Percentiles rank a stretch among this genome's conserved stretches.
Evolutionary conservation across 2,797 vertebrate genomes (phyloP).

Genomic region (Neosilurus hyrtlii): DNA sequence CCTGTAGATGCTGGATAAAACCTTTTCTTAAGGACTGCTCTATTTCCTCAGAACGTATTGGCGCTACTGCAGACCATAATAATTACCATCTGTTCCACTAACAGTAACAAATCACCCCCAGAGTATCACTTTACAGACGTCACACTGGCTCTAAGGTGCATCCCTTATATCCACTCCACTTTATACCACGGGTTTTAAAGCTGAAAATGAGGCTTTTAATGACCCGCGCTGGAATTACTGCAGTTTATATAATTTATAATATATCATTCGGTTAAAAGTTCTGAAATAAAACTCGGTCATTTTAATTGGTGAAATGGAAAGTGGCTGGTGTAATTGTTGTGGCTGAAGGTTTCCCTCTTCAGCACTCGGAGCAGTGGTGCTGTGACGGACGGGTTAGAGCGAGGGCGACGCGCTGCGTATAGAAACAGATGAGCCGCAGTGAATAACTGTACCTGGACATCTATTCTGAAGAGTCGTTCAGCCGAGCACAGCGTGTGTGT

Average conservation of each 20-base stretch:
- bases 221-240: background rate
- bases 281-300: background rate
- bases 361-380: background rate
- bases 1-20: background rate
- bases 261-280: background rate
- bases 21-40: background rate
- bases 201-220: background rate
- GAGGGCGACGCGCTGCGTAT: background rate
- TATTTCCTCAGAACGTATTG: background rate
- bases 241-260: background rate
- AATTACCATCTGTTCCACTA: background rate
- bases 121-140: background rate
- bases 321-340: background rate
- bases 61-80: background rate
- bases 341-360: background rate
- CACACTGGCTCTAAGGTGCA: background rate
- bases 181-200: background rate
- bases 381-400: background rate
- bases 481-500: background rate
- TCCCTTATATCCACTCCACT: background rate
- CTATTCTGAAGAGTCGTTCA: background rate
- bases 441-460: background rate
- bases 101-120: background rate
- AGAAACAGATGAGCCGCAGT: background rate
- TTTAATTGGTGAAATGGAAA: background rate